phyloP scores from a whole-genome alignment of 2,797 vertebrate genomes.

The Lepilemur septentrionalis region DNA sequence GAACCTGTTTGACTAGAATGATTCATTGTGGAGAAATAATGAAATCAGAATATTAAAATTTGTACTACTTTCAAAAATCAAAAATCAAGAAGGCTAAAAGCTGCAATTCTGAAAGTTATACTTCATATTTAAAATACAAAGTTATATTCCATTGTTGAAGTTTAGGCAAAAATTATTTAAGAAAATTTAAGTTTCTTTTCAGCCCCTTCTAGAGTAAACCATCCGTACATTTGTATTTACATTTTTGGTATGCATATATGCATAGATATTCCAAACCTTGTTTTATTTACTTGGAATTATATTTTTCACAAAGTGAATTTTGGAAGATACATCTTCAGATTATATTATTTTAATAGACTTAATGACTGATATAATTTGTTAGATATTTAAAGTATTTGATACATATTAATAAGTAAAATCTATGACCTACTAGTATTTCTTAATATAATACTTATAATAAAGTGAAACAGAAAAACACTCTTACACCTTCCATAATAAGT shows the following conservation, averaged over 20 bases:
- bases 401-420: not conserved
- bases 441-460: not conserved
- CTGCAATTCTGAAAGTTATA: not conserved
- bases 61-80: not conserved
- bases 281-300: not conserved
- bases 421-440: not conserved
- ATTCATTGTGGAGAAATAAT: not conserved
- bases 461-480: not conserved
- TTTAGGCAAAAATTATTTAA: not conserved
- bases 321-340: not conserved
- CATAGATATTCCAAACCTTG: not conserved
- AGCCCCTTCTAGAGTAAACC: not conserved
- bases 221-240: not conserved
- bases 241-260: not conserved
- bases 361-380: not conserved
- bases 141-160: not conserved
- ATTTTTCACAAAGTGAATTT: not conserved
- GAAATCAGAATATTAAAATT: not conserved
- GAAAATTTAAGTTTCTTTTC: not conserved
- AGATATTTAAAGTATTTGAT: not conserved
- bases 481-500: not conserved
- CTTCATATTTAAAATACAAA: not conserved
- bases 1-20: not conserved
- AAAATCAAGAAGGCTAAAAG: not conserved
- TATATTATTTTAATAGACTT: not conserved